Percentiles rank a stretch among this genome's conserved stretches.
These are phyloP conservation scores for Buteo buteo DNA, from an alignment of 2,113 vertebrate species.

Conservation along the genomic window DNA sequence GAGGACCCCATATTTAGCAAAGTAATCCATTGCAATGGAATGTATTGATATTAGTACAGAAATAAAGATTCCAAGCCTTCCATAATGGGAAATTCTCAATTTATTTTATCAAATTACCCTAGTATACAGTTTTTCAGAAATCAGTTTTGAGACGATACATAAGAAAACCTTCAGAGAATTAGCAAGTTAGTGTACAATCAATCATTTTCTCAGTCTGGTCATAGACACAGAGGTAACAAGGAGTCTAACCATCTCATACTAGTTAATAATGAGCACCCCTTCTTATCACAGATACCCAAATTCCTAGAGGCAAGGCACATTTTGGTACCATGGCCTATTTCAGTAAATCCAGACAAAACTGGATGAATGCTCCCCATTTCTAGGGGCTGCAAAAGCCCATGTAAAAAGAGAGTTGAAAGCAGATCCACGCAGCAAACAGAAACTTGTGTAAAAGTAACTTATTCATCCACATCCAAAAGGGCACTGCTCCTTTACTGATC, in stretches of 20 bases:
- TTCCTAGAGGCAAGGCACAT: neutral
- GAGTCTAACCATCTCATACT: neutral
- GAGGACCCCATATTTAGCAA: neutral
- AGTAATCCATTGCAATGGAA: neutral
- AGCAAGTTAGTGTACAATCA: neutral
- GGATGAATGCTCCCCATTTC: neutral
- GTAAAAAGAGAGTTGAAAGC: neutral
- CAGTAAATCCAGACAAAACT: neutral
- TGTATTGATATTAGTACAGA: neutral
- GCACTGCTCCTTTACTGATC: neutral
- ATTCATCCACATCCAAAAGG: neutral
- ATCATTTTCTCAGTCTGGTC: neutral
- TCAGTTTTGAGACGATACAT: neutral
- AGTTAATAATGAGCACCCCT: neutral
- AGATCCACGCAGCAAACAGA: neutral
- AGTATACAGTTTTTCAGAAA: neutral
- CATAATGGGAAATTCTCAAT: neutral
- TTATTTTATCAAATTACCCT: constrained; percentile 26
- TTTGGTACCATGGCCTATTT: neutral
- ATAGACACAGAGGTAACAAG: neutral
- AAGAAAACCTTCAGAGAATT: neutral
- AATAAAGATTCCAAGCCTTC: neutral
- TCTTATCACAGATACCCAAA: neutral
- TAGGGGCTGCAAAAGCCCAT: neutral
- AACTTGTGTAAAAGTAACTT: neutral